Percentiles rank a stretch among this genome's conserved stretches.
Conservation (phyloP, 2,113 vertebrate species). For the Dendropsophus ebraccatus region DNA sequence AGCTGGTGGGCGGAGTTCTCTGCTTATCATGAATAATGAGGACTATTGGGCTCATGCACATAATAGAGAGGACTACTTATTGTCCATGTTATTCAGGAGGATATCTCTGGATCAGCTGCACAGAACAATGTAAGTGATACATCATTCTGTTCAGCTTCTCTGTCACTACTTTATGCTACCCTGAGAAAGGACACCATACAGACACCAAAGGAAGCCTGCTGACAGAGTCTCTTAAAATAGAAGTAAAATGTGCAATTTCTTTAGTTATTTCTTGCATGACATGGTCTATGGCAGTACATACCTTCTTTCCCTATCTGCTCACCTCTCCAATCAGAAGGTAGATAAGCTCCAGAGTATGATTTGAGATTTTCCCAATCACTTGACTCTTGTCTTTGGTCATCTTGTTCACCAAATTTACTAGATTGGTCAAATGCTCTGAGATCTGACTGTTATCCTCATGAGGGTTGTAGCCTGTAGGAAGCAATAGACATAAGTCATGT, state of each 20-base stretch:
- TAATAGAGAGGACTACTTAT: too few relatives aligned
- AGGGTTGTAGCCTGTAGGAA: background rate
- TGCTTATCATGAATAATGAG: too few relatives aligned
- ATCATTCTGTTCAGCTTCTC: too few relatives aligned
- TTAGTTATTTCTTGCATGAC: background rate
- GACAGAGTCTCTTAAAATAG: too few relatives aligned
- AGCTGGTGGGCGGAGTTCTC: too few relatives aligned
- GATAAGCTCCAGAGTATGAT: conserved; percentile 45
- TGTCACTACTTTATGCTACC: too few relatives aligned
- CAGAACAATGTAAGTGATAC: too few relatives aligned
- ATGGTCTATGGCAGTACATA: background rate
- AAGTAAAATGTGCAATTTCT: background rate
- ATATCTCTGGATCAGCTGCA: too few relatives aligned
- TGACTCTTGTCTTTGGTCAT: conserved; percentile 40
- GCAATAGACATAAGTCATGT: background rate
- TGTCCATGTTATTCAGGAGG: too few relatives aligned
- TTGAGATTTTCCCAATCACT: conserved; percentile 33
- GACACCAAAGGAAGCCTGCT: too few relatives aligned
- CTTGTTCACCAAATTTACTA: conserved; percentile 47
- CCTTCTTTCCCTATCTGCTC: conserved; percentile 32
- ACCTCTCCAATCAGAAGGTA: conserved; percentile 55
- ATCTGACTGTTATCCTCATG: conserved; percentile 27
- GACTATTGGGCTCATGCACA: too few relatives aligned
- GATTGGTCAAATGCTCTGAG: conserved; percentile 45
- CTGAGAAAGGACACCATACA: too few relatives aligned